Base-by-base conservation (phyloP, 1,140 invertebrate genomes). In the Solenopsis fugax region DNA sequence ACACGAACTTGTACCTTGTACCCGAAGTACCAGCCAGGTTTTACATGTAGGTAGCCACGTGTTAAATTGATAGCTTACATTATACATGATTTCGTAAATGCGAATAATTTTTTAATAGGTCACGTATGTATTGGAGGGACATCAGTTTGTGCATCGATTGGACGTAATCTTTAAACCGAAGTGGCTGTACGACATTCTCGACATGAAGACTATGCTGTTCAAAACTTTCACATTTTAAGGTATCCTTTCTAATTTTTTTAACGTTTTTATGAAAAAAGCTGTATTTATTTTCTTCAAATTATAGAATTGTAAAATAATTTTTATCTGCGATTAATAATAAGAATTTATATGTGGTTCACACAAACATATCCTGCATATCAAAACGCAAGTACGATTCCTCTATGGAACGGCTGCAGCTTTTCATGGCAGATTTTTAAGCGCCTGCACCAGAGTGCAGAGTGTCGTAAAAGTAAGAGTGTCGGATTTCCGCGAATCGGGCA, bases 381-480 rank as follows among this genome's bases (percentile, higher is more conserved):
- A 37, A 62, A 41, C 7, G 37, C 37, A 71, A 56, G 5, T 3
- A 9, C 21, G 9, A 67, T 80, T 67, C 1, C 18, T 60, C 6
- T 12, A 4, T 71, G 9, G 41, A 21, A 84, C 69, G 67, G 56
- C 69, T 84, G 80, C 69, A 84, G 29, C 54, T 84, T 84, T 84
- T 84, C 54, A 71, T 56, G 34, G 69, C 45, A 86, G 52, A 67
- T 45, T 85, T 80, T 80, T 75, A 73, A 89, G 65, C 72, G 82
- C 85, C 72, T 72, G 89, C 60, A 71, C 29, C 64, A 29, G 29
- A 29, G 29, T 69, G 86, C 60, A 78, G 65, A 87, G 67, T 89
- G 87, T 92, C 88, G 87, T 92, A 91, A 91, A 91, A 91, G 69
- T 88, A 86, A 88, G 88, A 87, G 90, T 90, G 89, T 92, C 91